Base-by-base conservation (phyloP, 2,888 invertebrate species). In the Azorinus chamasolen region DNA sequence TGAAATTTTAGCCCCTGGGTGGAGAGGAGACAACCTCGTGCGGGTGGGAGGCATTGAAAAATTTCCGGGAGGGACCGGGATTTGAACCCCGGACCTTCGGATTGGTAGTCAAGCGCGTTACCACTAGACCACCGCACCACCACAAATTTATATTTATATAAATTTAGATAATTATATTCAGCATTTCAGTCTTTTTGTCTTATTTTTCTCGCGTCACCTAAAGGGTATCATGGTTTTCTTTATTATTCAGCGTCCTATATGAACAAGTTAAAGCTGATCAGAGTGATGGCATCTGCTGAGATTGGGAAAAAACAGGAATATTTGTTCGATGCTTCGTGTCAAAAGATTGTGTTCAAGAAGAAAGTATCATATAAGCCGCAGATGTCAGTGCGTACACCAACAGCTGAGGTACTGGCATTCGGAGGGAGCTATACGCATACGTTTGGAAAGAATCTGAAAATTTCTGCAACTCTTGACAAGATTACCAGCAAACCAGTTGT, bases 361-460 rank as follows among this genome's bases (percentile, higher is more conserved):
- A 78, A 83, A 22, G 41, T 79, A 2, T 66, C 55, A 6, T 84
- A 79, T 59, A 75, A 70, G n/a, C 79, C 84, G 8, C 75, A 70
- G 24, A 50, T 86, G 0, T 71, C 78, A 20, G 46, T 85, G 14
- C 65, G 72, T 32, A 68, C 77, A 4, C 86, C 83, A 62, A 51
- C 57, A 16, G 46, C 55, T 27, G 82, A 83, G 53, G 24, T 84
- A 0, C 18, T 85, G 12, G 73, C 73, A 16, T 58, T 83, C 48
- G 83, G 80, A 39, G 86, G 84, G 25, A 70, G 77, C 5, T 74
- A 69, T 14, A 75, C 72, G 4, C 71, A 84, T 41, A 81, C 66
- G 10, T 72, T 61, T 50, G 83, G 79, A 18, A 83, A 83, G 65
- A 70, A 70, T 18, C 27, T 79, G 16, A 69, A 72, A n/a, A 18